Evolutionary conservation across 2,888 invertebrate species (phyloP).

Genomic region (Andrena praecox): DNA sequence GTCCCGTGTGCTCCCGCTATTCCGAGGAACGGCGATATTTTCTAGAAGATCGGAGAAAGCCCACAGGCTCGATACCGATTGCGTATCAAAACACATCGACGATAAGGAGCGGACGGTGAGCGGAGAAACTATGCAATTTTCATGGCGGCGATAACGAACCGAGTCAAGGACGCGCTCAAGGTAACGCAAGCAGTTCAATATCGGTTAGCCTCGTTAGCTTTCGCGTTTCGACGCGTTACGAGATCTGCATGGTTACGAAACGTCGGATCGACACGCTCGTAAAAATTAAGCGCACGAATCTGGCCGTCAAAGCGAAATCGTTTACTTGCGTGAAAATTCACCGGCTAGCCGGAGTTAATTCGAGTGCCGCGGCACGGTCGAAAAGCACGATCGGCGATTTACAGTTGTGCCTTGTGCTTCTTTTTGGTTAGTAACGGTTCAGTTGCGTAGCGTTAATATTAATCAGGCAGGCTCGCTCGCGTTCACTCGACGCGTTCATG

Average conservation of each 20-base stretch:
- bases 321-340: neutral
- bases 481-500: slow-evolving; percentile 42
- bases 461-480: slow-evolving; percentile 50
- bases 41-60: neutral
- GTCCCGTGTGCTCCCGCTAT: neutral
- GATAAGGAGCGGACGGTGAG: slow-evolving; percentile 39
- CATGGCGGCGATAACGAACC: slow-evolving; percentile 59
- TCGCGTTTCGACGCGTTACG: neutral
- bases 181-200: slow-evolving; percentile 29
- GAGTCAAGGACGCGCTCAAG: slow-evolving; percentile 57
- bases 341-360: neutral
- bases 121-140: slow-evolving; percentile 45
- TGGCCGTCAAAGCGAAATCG: neutral
- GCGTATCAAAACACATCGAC: slow-evolving; percentile 22
- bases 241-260: neutral
- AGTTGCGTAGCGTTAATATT: slow-evolving; percentile 65
- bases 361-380: neutral
- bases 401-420: slow-evolving; percentile 24
- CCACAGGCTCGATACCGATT: slow-evolving; percentile 21
- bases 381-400: slow-evolving; percentile 20
- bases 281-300: neutral
- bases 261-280: neutral
- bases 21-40: neutral
- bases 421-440: slow-evolving; percentile 58
- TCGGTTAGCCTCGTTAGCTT: slow-evolving; percentile 15